Evolutionary conservation across 2,797 vertebrate species (phyloP), one percentile per base, ranked within the genome.

Genomic region (Myotis vivesi): DNA sequence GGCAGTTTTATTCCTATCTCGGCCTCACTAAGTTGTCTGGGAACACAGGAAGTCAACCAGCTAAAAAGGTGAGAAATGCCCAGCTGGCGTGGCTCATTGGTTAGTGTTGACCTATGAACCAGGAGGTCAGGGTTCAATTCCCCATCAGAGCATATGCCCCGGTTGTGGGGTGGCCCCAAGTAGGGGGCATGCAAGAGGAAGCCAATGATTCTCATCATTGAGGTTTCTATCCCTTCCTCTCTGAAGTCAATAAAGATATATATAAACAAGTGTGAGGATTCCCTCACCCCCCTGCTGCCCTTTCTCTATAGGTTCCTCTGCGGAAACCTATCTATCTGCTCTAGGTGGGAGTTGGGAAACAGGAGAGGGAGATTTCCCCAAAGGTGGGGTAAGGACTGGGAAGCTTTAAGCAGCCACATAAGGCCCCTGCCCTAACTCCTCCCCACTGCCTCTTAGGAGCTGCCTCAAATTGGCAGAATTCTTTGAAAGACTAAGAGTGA

Each of bases 381-480:
- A 79, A 62, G 20, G 84, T 46, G 19, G 15, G 2, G 85, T 55
- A 38, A 90, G 68, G 76, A n/a, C 33, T 68, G 23, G 51, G 68
- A 46, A 72, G 68, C 57, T 36, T 89, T 38, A 59, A 25, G 44
- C 55, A 73, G 6, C 30, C 3, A 20, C 2, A 23, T 49, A 23
- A 79, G 38, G 30, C 16, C 22, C 25, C 23, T 82, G n/a, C 57
- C 28, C 41, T 92, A 33, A 75, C 30, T 59, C 66, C 57, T 68
- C 30, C 53, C 76, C 88, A 36, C 59, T 8, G 46, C 57, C 79
- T 92, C 62, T 53, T 91, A 91, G 89, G 85, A 97, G 87, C 59
- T 95, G 97, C 83, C 83, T 97, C 53, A 97, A 91, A 36, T 49
- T 96, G 76, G 88, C 96, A 66, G 97, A 97, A 41, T 80, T 97